Evolutionary conservation across 1,140 invertebrate genomes (phyloP).

Genomic region (Anoplophora glabripennis): DNA sequence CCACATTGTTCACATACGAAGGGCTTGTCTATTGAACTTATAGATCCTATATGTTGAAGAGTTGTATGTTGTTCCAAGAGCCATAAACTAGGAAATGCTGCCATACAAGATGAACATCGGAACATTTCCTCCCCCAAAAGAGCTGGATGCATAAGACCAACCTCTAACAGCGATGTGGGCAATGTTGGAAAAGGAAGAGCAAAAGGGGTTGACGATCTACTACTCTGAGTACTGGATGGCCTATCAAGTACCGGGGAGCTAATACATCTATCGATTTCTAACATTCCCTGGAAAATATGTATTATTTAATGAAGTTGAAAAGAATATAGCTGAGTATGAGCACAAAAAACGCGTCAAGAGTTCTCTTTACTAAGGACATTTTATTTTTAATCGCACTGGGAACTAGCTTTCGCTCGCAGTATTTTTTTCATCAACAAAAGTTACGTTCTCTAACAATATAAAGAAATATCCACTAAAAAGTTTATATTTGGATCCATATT

Average conservation of each 20-base stretch:
- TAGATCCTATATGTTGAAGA: constrained; percentile 61
- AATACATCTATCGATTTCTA: constrained; percentile 34
- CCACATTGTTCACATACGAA: constrained; percentile 89
- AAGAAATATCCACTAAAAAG: too few species aligned
- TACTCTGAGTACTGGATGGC: constrained; percentile 46
- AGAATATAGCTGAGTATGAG: too few species aligned
- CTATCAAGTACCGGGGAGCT: constrained; percentile 40
- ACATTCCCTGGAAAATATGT: too few species aligned
- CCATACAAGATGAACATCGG: constrained; percentile 74
- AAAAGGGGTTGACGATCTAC: constrained; percentile 50
- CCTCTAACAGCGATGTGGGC: constrained; percentile 40
- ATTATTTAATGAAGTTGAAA: too few species aligned
- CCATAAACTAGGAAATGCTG: constrained; percentile 78
- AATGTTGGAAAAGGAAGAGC: constrained; percentile 44
- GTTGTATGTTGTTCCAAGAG: constrained; percentile 76
- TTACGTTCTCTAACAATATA: too few species aligned
- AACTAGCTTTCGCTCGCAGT: too few species aligned
- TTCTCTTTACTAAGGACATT: too few species aligned
- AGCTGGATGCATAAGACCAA: constrained; percentile 51
- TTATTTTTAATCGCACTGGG: too few species aligned
- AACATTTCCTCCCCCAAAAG: constrained; percentile 53
- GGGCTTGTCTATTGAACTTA: constrained; percentile 72
- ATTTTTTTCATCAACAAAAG: too few species aligned
- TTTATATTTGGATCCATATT: too few species aligned
- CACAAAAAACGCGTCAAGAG: too few species aligned